A percentile compares a stretch with the other conserved stretches of the same genome.
These are phyloP conservation scores for Nipponacmea schrenckii DNA, from an alignment of 2,888 invertebrate genomes.

Conservation along the genomic window DNA sequence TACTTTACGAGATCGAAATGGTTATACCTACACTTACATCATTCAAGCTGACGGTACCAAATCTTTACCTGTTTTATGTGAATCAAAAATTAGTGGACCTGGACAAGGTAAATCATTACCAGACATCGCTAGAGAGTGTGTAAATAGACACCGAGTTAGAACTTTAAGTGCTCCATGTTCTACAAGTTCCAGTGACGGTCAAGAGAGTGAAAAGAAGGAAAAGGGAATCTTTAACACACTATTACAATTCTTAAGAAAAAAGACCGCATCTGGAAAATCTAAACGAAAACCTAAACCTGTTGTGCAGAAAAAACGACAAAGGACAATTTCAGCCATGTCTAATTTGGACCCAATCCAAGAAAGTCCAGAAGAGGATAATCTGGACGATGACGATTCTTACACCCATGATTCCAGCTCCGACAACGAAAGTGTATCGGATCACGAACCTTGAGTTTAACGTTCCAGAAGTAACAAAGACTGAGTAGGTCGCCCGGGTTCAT, in stretches of 20 bases:
- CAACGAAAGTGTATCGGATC: conserved; percentile 38
- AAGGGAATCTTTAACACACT: conserved; percentile 56
- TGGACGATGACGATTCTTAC: conserved; percentile 50
- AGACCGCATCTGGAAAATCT: conserved; percentile 46
- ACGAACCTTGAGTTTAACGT: conserved; percentile 20
- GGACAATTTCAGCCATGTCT: conserved; percentile 59
- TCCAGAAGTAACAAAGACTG: neutral
- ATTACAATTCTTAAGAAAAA: conserved; percentile 50
- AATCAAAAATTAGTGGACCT: conserved; percentile 37
- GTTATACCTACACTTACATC: conserved; percentile 57
- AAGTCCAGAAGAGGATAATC: conserved; percentile 58
- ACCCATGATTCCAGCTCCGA: conserved; percentile 44
- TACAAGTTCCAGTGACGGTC: conserved; percentile 31
- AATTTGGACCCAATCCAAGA: conserved; percentile 62
- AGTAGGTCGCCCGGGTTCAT: no score
- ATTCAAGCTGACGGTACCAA: conserved; percentile 58
- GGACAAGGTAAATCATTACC: conserved; percentile 27
- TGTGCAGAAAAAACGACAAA: conserved; percentile 55
- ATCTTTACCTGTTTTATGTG: conserved; percentile 52
- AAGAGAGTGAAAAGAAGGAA: conserved; percentile 54
- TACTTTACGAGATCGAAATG: conserved; percentile 55
- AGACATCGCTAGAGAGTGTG: conserved; percentile 22
- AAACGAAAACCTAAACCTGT: conserved; percentile 54
- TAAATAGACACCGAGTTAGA: conserved; percentile 11
- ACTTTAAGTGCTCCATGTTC: conserved; percentile 18